Base-by-base conservation (phyloP, 2,797 vertebrate species). In the Eulemur rubriventer region DNA sequence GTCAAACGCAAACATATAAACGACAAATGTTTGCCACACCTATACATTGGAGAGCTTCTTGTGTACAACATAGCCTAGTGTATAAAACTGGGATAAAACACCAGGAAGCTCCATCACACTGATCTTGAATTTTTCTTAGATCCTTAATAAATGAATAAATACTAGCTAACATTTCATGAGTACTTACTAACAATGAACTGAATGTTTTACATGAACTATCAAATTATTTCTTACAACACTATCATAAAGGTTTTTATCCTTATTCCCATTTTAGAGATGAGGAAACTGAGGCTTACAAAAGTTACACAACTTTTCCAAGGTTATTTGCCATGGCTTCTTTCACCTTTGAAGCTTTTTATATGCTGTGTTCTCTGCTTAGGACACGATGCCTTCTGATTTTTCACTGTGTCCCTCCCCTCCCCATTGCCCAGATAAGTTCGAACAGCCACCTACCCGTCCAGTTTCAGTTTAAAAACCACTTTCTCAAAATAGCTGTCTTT, bases 181-280 rank as follows among this genome's bases (percentile, higher is more conserved):
- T 8, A 61, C 22, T 75, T 70, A 61, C n/a, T 63, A 59, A 67
- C 52, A 93, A 14, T 43, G 28, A 87, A n/a, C 28, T 82, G 50
- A n/a, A 57, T 38, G 52, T 48, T 91, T 70, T 82, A 57, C 13
- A 50, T 22, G 9, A 41, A 30, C 22, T 52, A n/a, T 65, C 11
- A 4, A 50, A 30, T 67, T 38, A 85, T n/a, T 73, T 61, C 33
- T 72, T 14, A 48, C 8, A 61, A 59, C 4, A 43, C 2, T 26
- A 8, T 55, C 33, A 7, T 20, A 79, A 20, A 61, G n/a, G 28
- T 12, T 80, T 96, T 96, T 65, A 65, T 69, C 18, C 75, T 48
- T 52, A 55, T 52, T 57, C 52, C 11, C 79, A 94, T 93, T 86
- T 96, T 75, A 92, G 30, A 89, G 63, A 80, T 61, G 43, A 57